phyloP scores from a whole-genome alignment of 1,140 invertebrate genomes.

The Rhagoletis zephyria region DNA sequence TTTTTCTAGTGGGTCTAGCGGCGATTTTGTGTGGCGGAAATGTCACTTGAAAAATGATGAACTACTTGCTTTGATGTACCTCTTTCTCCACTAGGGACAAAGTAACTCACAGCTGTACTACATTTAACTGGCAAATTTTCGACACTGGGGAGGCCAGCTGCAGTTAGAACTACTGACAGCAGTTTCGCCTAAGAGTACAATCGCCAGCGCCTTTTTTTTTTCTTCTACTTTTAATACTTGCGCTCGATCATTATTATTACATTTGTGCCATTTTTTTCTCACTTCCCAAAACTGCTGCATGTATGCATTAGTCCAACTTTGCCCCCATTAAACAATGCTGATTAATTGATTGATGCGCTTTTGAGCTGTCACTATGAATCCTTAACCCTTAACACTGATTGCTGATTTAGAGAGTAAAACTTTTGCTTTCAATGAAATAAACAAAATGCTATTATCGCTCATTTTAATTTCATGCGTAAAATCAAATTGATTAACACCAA shows the following conservation, averaged over 20 bases:
- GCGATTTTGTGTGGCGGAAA: conserved; percentile 2
- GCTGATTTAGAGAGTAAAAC: neutral
- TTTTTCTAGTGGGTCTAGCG: neutral
- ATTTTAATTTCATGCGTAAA: conserved; percentile 3
- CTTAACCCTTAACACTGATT: conserved; percentile 46
- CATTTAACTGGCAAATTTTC: too few relatives aligned
- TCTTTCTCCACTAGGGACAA: neutral
- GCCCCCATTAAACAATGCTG: neutral
- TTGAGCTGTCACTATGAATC: neutral
- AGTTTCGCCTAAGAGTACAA: too few relatives aligned
- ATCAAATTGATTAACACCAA: conserved; percentile 44
- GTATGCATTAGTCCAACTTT: neutral
- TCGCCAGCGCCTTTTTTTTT: too few relatives aligned
- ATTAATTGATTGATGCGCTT: conserved; percentile 48
- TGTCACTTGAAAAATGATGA: conserved; percentile 48
- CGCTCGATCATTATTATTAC: conserved; percentile 48
- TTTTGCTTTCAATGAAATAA: neutral
- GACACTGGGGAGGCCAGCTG: too few relatives aligned
- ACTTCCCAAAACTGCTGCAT: neutral
- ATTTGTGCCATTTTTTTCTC: neutral
- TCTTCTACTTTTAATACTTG: neutral
- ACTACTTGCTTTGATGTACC: conserved; percentile 1
- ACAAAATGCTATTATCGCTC: conserved; percentile 12
- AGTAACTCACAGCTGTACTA: neutral
- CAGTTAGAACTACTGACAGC: too few relatives aligned